Base-by-base conservation (phyloP, 2,888 invertebrate species). In the Drosophila multiciliata region DNA sequence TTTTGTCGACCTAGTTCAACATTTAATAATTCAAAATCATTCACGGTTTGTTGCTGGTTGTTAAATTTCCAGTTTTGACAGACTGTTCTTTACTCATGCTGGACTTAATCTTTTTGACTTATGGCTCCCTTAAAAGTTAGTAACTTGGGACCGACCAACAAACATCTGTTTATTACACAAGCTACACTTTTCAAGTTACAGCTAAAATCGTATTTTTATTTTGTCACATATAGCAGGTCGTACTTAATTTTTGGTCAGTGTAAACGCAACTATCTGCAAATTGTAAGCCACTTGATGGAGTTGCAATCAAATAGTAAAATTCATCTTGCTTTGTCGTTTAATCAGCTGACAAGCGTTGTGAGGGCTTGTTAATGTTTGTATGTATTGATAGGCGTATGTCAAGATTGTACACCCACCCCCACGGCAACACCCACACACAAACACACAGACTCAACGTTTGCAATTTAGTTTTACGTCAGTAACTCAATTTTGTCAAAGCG, bases 401-500 rank as follows among this genome's bases (percentile, higher is more conserved):
- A 77, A 73, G 82, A 74, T 77, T 79, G 63, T 69, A 73, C 78
- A 53, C 63, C 45, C 57, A 60, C 48, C 17, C 36, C 52, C n/a
- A 33, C 50, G 29, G 17, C 36, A 45, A 23, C 38, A 53, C 20
- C 26, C 50, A 20, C 11, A 32, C 15, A 40, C 17, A 67, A 15
- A 29, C 35, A 6, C 9, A 38, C 23, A 23, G 15, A 42, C 3
- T 17, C 20, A 48, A 17, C 45, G 4, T 36, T 64, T 63, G 42
- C 33, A 75, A 78, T 69, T 62, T 65, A 71, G 79, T 75, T 78
- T 78, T 78, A 38, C 78, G 63, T 72, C 68, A 69, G 75, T 78
- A 78, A 79, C 73, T 83, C 69, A 83, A 87, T 87, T 85, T 87
- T 50, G 71, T 40, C 73, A 75, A 77, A 85, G 45, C 73, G 69